A percentile compares a stretch with the other conserved stretches of the same genome.
phyloP scores from a whole-genome alignment of 2,888 invertebrate genomes.

The Xestia c-nigrum region DNA sequence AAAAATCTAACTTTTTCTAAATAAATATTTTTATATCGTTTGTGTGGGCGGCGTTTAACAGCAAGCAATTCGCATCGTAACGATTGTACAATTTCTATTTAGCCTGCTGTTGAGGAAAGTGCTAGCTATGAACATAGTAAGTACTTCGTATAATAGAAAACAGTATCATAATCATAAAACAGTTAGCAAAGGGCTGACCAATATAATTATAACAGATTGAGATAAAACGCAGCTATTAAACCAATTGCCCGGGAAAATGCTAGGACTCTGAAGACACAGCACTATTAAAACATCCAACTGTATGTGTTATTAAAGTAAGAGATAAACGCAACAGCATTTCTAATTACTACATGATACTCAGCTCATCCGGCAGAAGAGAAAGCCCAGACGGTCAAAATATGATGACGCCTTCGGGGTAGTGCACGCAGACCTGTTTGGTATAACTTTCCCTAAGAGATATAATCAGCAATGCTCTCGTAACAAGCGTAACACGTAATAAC shows the following conservation, averaged over 20 bases:
- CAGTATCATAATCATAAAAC: constrained; percentile 11
- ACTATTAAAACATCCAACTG: constrained; percentile 20
- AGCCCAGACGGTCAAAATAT: constrained; percentile 62
- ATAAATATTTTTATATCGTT: constrained; percentile 13
- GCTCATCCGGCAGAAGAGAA: constrained; percentile 55
- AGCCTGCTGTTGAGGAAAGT: constrained; percentile 5
- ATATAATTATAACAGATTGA: constrained; percentile 32
- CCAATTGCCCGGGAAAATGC: constrained; percentile 20
- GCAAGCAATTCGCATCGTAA: neutral
- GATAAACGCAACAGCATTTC: constrained; percentile 31
- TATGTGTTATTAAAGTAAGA: constrained; percentile 31
- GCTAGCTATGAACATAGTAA: neutral
- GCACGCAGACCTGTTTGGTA: constrained; percentile 66
- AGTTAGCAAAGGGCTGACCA: constrained; percentile 16
- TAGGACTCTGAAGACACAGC: constrained; percentile 19
- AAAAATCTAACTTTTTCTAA: constrained; percentile 6
- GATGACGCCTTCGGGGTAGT: constrained; percentile 67
- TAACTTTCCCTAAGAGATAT: constrained; percentile 86
- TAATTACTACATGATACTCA: constrained; percentile 44
- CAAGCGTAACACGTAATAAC: constrained; percentile 81
- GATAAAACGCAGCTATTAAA: constrained; percentile 29
- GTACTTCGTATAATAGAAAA: too few relatives aligned
- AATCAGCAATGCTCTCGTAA: constrained; percentile 79
- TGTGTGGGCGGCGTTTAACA: constrained; percentile 2
- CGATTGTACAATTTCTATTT: neutral